A percentile compares a stretch with the other conserved stretches of the same genome.
phyloP scores from a whole-genome alignment of 1,140 invertebrate genomes.

The Drosophila sp. region DNA sequence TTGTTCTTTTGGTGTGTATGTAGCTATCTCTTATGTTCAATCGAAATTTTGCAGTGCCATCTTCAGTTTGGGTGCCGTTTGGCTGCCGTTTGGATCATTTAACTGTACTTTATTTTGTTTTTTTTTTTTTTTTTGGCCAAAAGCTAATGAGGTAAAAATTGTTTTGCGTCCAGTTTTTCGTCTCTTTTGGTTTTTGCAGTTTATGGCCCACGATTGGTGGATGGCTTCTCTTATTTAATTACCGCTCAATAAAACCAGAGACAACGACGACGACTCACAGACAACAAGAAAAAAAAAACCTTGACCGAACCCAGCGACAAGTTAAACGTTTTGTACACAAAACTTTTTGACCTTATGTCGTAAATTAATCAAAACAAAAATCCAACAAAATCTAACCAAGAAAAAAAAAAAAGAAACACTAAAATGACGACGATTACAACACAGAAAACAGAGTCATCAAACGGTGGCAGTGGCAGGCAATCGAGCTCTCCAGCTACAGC shows the following conservation, averaged over 20 bases:
- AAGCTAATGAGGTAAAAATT: conserved; percentile 56
- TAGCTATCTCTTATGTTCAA: neutral
- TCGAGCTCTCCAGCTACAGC: conserved; percentile 24
- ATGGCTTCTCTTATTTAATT: conserved; percentile 40
- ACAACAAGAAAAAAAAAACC: conserved; percentile 29
- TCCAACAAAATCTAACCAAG: neutral
- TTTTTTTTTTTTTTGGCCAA: neutral
- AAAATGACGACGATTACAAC: conserved; percentile 46
- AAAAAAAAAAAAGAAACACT: conserved; percentile 19
- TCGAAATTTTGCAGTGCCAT: neutral
- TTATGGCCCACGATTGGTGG: conserved; percentile 34
- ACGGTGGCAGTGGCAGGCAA: conserved; percentile 52
- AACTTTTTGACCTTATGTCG: conserved; percentile 65
- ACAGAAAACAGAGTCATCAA: conserved; percentile 69
- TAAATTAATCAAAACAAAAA: conserved; percentile 73
- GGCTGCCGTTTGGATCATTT: conserved; percentile 20
- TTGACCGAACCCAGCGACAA: conserved; percentile 73
- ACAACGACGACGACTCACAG: neutral
- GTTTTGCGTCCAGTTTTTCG: conserved; percentile 29
- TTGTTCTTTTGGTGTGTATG: neutral
- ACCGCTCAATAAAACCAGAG: conserved; percentile 2
- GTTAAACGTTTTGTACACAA: conserved; percentile 58
- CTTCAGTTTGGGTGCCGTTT: neutral
- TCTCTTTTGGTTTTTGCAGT: conserved; percentile 27
- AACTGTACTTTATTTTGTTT: conserved; percentile 56